Conservation (phyloP, 1,140 invertebrate species). For the Asbolus verrucosus region DNA sequence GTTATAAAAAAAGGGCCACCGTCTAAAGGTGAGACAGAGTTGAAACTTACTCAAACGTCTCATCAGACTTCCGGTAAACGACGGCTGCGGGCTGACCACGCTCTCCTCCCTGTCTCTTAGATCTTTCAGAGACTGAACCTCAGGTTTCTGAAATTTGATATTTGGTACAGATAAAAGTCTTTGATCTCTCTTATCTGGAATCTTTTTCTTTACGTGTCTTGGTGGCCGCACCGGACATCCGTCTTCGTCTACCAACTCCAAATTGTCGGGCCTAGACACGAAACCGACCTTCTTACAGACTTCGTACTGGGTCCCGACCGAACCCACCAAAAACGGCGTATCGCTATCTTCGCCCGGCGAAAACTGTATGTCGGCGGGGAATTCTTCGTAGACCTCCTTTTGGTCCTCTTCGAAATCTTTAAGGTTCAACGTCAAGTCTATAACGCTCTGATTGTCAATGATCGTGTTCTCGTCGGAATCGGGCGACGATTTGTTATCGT, state of each 20-base stretch:
- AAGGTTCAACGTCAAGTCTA: slow-evolving; percentile 54
- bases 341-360: slow-evolving; percentile 52
- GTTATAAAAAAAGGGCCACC: slow-evolving; percentile 19
- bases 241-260: slow-evolving; percentile 73
- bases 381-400: slow-evolving; percentile 59
- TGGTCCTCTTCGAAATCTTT: slow-evolving; percentile 42
- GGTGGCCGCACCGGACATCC: slow-evolving; percentile 72
- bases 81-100: slow-evolving; percentile 64
- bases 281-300: slow-evolving; percentile 48
- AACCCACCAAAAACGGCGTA: slow-evolving; percentile 51
- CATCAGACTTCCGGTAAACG: slow-evolving; percentile 80
- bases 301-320: slow-evolving; percentile 52
- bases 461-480: slow-evolving; percentile 61
- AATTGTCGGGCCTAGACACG: slow-evolving; percentile 71
- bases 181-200: slow-evolving; percentile 72
- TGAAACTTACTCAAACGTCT: slow-evolving; percentile 88
- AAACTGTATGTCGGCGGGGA: slow-evolving; percentile 50
- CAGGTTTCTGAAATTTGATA: slow-evolving; percentile 72
- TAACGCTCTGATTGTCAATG: slow-evolving; percentile 54
- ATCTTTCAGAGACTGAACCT: slow-evolving; percentile 60
- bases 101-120: slow-evolving; percentile 65
- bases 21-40: slow-evolving; percentile 54
- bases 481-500: slow-evolving; percentile 57
- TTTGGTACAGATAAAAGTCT: slow-evolving; percentile 82
- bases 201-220: slow-evolving; percentile 68